Percentiles rank a stretch among this genome's conserved stretches.
Evolutionary conservation across 2,888 invertebrate genomes (phyloP).

Genomic region (Amphipoea lucens): DNA sequence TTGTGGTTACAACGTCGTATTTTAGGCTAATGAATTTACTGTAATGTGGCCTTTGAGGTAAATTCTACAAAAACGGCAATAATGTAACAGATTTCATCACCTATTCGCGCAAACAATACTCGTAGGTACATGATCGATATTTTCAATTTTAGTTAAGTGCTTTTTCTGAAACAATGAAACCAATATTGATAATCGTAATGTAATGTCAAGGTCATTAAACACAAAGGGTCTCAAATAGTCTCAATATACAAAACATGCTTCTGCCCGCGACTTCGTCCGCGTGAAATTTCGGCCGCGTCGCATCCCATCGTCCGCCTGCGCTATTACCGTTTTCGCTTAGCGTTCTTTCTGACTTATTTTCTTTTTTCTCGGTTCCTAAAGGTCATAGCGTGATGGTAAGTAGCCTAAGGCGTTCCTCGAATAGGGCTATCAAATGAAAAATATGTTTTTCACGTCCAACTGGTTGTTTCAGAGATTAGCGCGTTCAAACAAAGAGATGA

Average conservation of each 20-base stretch:
- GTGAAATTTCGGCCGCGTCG: not conserved
- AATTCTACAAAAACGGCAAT: constrained; percentile 9
- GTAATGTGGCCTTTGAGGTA: not conserved
- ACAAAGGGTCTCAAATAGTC: not conserved
- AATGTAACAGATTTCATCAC: constrained; percentile 30
- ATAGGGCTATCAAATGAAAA: not conserved
- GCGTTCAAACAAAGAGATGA: not conserved
- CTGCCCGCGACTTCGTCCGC: not conserved
- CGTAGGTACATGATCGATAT: constrained; percentile 49
- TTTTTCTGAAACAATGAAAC: constrained; percentile 37
- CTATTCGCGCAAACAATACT: constrained; percentile 24
- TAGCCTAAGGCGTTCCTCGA: not conserved
- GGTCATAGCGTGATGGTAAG: not conserved
- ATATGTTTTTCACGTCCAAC: not conserved
- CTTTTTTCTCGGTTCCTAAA: not conserved
- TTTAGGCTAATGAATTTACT: not conserved
- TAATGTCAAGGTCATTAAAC: constrained; percentile 25
- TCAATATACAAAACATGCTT: constrained; percentile 1
- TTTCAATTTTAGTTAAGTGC: constrained; percentile 52
- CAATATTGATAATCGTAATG: constrained; percentile 31
- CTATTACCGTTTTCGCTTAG: not conserved
- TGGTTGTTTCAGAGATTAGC: not conserved
- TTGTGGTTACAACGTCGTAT: not conserved
- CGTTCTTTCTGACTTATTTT: not conserved
- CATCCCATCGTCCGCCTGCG: not conserved